A percentile compares a stretch with the other conserved stretches of the same genome.
Evolutionary conservation across 2,797 vertebrate species (phyloP).

Genomic region (Microctenopoma steveboyesi): DNA sequence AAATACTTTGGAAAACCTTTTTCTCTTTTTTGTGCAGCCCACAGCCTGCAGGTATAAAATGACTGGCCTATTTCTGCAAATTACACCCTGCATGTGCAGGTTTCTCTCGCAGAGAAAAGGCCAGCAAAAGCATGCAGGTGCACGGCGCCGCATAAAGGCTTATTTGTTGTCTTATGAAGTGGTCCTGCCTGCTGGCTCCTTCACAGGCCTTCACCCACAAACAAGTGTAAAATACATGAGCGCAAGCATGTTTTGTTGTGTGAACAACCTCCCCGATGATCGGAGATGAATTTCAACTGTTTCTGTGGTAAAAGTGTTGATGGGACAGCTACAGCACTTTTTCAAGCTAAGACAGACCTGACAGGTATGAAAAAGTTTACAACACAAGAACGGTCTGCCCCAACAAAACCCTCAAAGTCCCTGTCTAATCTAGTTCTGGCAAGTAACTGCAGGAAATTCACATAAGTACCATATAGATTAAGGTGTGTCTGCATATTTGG

Average conservation of each 20-base stretch:
- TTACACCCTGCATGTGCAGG: constrained; percentile 65
- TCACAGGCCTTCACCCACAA: constrained; percentile 29
- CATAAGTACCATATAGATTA: too few species aligned
- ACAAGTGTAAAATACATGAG: too few species aligned
- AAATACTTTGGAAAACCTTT: constrained; percentile 54
- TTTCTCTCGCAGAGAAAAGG: constrained; percentile 42
- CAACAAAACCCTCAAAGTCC: too few species aligned
- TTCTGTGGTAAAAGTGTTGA: not conserved
- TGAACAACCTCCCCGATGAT: constrained; percentile 4
- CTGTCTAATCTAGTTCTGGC: too few species aligned
- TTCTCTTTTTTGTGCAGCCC: constrained; percentile 19
- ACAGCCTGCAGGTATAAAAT: constrained; percentile 61
- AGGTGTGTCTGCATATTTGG: too few species aligned
- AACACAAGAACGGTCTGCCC: too few species aligned
- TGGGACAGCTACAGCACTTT: not conserved
- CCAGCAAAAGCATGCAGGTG: constrained; percentile 55
- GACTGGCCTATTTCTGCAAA: constrained; percentile 72
- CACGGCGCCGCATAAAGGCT: constrained; percentile 54
- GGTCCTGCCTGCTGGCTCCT: constrained; percentile 42
- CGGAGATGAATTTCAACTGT: constrained; percentile 12
- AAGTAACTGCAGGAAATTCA: too few species aligned
- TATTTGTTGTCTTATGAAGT: constrained; percentile 50
- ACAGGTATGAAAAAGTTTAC: not conserved
- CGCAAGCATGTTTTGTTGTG: constrained; percentile 5
- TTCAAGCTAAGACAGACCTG: not conserved